phyloP scores from a whole-genome alignment of 1,140 invertebrate genomes.

The Plectus sambesii region DNA sequence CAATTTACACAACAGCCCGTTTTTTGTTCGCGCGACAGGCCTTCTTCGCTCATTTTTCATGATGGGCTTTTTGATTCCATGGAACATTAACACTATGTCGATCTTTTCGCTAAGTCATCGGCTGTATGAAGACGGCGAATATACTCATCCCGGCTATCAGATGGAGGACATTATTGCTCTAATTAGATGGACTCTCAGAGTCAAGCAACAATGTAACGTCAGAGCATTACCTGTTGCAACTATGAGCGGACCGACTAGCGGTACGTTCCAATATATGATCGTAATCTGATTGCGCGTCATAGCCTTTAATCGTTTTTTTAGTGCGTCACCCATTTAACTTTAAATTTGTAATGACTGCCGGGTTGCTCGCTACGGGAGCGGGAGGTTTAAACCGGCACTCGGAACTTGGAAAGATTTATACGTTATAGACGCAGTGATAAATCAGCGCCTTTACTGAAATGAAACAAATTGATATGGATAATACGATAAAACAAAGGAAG shows the following conservation, averaged over 20 bases:
- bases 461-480: no score
- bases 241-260: constrained; percentile 26
- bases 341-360: no score
- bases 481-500: no score
- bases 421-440: no score
- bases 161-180: constrained; percentile 37
- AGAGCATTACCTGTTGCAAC: constrained; percentile 25
- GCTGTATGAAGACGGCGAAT: constrained; percentile 28
- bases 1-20: constrained; percentile 30
- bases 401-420: no score
- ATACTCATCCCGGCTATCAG: constrained; percentile 31
- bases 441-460: no score
- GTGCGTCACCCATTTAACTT: no score
- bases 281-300: no score
- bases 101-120: constrained; percentile 30
- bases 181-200: constrained; percentile 31
- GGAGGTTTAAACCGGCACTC: no score
- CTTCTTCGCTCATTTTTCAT: constrained; percentile 30
- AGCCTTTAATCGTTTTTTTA: no score
- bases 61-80: constrained; percentile 35
- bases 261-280: no score
- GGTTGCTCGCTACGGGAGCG: no score
- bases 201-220: constrained; percentile 23
- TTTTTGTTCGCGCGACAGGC: constrained; percentile 33
- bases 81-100: constrained; percentile 36